These are phyloP conservation scores for Ips typographus DNA, from an alignment of 1,140 invertebrate genomes.

Conservation along the genomic window DNA sequence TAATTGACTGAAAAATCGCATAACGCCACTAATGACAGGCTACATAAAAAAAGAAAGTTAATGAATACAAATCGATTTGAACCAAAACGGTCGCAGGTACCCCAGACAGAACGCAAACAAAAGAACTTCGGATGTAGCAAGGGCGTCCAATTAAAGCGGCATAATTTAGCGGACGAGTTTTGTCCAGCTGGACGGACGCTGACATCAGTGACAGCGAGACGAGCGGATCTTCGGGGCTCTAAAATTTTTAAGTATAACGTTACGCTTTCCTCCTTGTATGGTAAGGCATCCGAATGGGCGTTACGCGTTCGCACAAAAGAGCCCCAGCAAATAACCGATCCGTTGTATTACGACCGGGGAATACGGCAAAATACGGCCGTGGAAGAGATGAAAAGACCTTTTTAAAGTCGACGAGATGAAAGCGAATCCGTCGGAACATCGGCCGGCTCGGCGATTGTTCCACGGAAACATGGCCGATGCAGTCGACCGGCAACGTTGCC, in stretches of 20 bases:
- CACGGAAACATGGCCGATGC: constrained; percentile 18
- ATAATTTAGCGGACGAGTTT: constrained; percentile 12
- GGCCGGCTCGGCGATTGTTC: constrained; percentile 38
- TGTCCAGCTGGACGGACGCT: background rate
- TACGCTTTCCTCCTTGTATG: constrained; percentile 12
- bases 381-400: constrained; percentile 40
- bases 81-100: background rate
- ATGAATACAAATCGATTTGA: background rate
- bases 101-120: background rate
- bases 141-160: constrained; percentile 14
- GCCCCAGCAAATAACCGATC: constrained; percentile 40
- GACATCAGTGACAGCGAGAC: background rate
- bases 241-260: constrained; percentile 1
- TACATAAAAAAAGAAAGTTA: background rate
- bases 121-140: background rate
- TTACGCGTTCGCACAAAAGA: constrained; percentile 34
- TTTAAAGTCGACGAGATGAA: constrained; percentile 38
- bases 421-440: constrained; percentile 37
- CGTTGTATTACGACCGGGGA: constrained; percentile 38
- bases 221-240: background rate
- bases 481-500: constrained; percentile 6
- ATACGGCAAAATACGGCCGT: constrained; percentile 23
- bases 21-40: background rate
- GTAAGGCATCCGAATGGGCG: constrained; percentile 20
- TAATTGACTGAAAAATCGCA: background rate